Evolutionary conservation across 1,140 invertebrate species (phyloP), one percentile per base, ranked within the genome.

Genomic region (Leptonema lineaticorne): DNA sequence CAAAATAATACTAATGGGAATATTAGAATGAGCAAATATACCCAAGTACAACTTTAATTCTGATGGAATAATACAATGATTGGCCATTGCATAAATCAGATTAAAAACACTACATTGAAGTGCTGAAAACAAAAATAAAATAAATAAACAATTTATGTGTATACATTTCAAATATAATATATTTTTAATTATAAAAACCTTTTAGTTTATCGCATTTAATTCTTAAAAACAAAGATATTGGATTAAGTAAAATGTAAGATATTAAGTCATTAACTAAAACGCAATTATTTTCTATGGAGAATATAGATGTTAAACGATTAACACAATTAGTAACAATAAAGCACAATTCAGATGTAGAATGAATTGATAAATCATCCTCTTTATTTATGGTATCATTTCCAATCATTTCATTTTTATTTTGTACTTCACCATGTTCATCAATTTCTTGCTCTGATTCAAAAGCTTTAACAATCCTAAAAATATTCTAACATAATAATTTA

Each of bases 41-140:
- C 82, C 78, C 14, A 89, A 74, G 72, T 86, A 85, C 0, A 76
- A 75, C 4, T 82, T 78, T 41, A 88, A 73, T 69, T 88, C 87
- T 1, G 76, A 59, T 2, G 85, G 75, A 8, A 80, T 80, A 59
- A 88, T 83, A 30, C 83, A 82, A 66, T 85, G 83, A 8, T 79
- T 80, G 2, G 85, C 84, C 50, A 87, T 72, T 26, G 83, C 76
- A 14, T 82, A 82, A 41, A 88, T 83, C 22, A 89, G 79, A 74
- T 87, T 84, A 30, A 88, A 73, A n/a, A 85, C 77, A 41, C 84
- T 84, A 33, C 81, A 77, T 73, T 87, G 86, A 29, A 88, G 74
- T 58, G 87, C 86, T 87, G 74, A 48, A 78, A 79, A 69, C 63
- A 69, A 62, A 64, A 64, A 53, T 56, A 4, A 53, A 5, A 5